Evolutionary conservation across 2,888 invertebrate genomes (phyloP).

Genomic region (Pyralis farinalis): DNA sequence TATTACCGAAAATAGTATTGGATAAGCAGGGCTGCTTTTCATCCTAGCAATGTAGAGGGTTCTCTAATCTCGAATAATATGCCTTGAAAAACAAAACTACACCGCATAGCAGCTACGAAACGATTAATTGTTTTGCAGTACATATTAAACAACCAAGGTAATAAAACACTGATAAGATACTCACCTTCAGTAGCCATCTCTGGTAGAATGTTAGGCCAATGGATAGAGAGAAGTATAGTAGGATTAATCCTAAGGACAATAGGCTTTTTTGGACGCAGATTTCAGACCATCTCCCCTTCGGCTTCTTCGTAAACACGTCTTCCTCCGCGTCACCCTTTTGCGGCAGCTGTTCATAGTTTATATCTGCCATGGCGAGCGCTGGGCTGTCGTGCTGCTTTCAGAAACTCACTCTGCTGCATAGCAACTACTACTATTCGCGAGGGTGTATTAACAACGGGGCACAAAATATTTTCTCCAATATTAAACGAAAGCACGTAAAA

Average conservation of each 20-base stretch:
- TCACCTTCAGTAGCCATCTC: constrained; percentile 93
- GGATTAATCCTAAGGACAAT: constrained; percentile 81
- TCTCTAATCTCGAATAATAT: no score
- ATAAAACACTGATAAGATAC: constrained; percentile 14
- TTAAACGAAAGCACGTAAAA: no score
- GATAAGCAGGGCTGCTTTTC: no score
- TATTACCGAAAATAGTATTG: no score
- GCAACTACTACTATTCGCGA: constrained; percentile 27
- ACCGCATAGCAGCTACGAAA: no score
- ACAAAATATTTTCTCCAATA: no score
- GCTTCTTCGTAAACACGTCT: constrained; percentile 56
- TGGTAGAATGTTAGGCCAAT: constrained; percentile 99
- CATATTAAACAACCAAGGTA: constrained; percentile 10
- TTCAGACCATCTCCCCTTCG: constrained; percentile 59
- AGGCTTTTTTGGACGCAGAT: constrained; percentile 62
- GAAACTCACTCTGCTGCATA: constrained; percentile 46
- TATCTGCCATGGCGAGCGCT: constrained; percentile 53
- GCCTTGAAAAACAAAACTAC: no score
- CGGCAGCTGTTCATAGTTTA: constrained; percentile 75
- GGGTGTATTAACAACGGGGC: no score
- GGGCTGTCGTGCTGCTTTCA: constrained; percentile 28
- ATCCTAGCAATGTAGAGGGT: no score
- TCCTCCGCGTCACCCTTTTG: constrained; percentile 58
- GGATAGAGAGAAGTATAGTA: constrained; percentile 94
- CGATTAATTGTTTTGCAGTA: no score